Percentiles rank a stretch among this genome's conserved stretches.
Conservation (phyloP, 2,797 vertebrate species). For the Leucoraja ocellata region DNA sequence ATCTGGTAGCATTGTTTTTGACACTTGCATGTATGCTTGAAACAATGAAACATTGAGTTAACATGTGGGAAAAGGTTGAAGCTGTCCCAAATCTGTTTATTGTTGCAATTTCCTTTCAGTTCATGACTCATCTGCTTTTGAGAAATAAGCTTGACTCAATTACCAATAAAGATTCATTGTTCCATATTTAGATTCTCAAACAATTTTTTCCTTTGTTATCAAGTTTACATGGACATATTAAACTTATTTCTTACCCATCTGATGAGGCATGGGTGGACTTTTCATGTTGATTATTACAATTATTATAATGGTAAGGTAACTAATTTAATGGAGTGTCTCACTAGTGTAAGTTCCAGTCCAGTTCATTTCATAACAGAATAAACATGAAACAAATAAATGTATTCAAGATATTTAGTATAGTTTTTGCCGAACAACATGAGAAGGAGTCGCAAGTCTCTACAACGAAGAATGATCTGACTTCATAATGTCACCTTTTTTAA, state of each 20-base stretch:
- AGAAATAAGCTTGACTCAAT: not conserved
- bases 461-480: not conserved
- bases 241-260: not conserved
- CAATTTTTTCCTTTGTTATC: not conserved
- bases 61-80: not conserved
- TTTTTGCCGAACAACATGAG: not conserved
- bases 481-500: not conserved
- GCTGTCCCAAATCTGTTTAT: not conserved
- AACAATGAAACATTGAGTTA: not conserved
- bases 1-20: constrained; percentile 1
- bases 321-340: not conserved
- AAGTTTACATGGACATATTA: not conserved
- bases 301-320: not conserved
- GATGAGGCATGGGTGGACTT: not conserved
- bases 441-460: not conserved
- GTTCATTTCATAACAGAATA: not conserved
- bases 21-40: not conserved
- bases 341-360: not conserved
- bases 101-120: not conserved
- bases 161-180: constrained; percentile 13
- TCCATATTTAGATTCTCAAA: not conserved
- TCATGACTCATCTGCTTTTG: not conserved
- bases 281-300: not conserved
- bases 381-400: not conserved
- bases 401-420: not conserved